Evolutionary conservation across 2,797 vertebrate species (phyloP).

Genomic region (Antennarius maculatus): DNA sequence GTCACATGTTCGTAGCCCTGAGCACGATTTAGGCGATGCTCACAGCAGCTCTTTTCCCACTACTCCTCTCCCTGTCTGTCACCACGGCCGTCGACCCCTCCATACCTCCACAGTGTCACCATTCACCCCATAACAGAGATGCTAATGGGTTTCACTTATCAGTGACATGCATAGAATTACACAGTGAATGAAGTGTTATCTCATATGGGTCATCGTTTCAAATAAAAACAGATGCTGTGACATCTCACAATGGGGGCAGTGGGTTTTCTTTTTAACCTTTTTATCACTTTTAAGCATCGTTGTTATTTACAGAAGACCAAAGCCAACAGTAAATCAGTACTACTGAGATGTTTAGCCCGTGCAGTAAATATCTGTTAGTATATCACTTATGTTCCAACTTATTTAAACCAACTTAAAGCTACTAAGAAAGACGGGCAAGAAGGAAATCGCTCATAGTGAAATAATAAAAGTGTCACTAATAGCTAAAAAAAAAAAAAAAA

Average conservation of each 20-base stretch:
- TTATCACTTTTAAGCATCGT: no score
- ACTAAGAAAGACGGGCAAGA: neutral
- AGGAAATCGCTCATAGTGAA: neutral
- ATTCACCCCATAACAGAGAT: neutral
- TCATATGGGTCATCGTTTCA: neutral
- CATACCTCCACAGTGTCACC: neutral
- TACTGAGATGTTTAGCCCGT: neutral
- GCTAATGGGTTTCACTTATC: neutral
- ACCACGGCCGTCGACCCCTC: conserved; percentile 17
- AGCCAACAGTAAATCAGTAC: neutral
- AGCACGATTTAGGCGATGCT: conserved; percentile 53
- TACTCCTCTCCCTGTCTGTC: conserved; percentile 31
- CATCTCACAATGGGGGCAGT: neutral
- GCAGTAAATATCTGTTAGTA: neutral
- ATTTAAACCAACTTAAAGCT: neutral
- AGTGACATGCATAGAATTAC: neutral
- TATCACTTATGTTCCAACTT: no score
- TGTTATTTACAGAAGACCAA: no score
- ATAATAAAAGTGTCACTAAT: neutral
- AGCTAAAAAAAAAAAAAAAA: no score
- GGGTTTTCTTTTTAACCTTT: no score
- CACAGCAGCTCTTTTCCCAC: conserved; percentile 37
- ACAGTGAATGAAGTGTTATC: neutral
- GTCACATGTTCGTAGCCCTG: conserved; percentile 52
- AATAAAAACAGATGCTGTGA: neutral